Conservation (phyloP, 2,797 vertebrate species). For the Mormyrops attenuatus region DNA sequence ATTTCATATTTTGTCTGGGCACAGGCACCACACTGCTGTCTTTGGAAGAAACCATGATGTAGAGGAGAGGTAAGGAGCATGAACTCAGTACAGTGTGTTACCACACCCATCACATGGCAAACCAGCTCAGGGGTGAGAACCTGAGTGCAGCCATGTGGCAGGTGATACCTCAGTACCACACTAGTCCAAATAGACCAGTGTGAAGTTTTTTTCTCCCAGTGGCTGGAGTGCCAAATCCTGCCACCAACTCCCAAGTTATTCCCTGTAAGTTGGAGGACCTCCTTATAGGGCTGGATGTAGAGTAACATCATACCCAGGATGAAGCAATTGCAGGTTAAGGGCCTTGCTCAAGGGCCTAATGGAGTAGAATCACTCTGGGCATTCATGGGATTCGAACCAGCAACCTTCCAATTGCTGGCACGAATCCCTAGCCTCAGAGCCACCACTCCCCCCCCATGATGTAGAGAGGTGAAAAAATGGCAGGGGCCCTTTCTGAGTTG, state of each 20-base stretch:
- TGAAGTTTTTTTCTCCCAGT: neutral
- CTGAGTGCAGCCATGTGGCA: neutral
- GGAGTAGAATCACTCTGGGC: no score
- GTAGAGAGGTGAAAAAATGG: neutral
- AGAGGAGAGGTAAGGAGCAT: neutral
- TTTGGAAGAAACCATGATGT: neutral
- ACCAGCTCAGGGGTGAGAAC: neutral
- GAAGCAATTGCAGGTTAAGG: neutral
- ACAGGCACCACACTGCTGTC: neutral
- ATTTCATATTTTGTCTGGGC: neutral
- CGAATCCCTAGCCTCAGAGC: neutral
- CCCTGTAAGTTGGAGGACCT: neutral
- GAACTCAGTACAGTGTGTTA: neutral
- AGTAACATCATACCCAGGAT: neutral
- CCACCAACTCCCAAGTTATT: neutral
- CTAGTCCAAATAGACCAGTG: no score
- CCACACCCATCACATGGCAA: neutral
- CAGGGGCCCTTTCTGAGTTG: neutral
- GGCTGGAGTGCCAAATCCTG: neutral
- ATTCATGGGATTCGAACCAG: neutral
- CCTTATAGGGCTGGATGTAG: neutral
- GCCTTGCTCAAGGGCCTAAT: no score
- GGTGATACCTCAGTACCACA: no score
- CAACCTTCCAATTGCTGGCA: neutral
- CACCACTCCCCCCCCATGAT: neutral